phyloP scores from a whole-genome alignment of 2,797 vertebrate species.

The Gadopsis bispinosus region DNA sequence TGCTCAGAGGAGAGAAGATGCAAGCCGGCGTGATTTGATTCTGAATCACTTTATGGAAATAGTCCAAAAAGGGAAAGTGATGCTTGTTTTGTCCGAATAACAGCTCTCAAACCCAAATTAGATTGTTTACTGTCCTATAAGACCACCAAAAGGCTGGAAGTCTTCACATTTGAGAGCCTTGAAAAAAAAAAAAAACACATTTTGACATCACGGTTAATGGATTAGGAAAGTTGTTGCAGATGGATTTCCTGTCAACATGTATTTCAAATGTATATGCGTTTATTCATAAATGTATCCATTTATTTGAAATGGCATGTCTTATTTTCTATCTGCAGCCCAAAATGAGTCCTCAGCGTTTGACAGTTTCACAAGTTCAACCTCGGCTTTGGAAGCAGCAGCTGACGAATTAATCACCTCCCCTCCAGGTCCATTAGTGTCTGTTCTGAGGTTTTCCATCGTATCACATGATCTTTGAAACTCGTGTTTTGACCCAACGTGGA shows the following conservation, averaged over 20 bases:
- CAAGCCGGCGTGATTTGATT: conserved; percentile 49
- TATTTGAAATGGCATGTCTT: neutral
- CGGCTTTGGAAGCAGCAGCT: neutral
- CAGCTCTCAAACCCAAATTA: too few species aligned
- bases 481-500: too few species aligned
- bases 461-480: neutral
- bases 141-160: too few species aligned
- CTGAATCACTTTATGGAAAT: conserved; percentile 45
- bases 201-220: too few species aligned
- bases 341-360: neutral
- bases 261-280: neutral
- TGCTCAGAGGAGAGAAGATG: conserved; percentile 45
- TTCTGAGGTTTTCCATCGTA: neutral
- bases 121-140: too few species aligned
- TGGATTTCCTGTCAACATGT: too few species aligned
- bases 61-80: conserved; percentile 11
- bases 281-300: neutral
- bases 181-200: too few species aligned
- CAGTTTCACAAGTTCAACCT: neutral
- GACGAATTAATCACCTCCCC: neutral
- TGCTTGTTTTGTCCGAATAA: too few species aligned
- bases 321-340: neutral
- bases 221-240: too few species aligned
- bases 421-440: neutral
- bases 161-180: too few species aligned